Evolutionary conservation across 2,797 vertebrate genomes (phyloP).

Genomic region (Prunella strophiata): DNA sequence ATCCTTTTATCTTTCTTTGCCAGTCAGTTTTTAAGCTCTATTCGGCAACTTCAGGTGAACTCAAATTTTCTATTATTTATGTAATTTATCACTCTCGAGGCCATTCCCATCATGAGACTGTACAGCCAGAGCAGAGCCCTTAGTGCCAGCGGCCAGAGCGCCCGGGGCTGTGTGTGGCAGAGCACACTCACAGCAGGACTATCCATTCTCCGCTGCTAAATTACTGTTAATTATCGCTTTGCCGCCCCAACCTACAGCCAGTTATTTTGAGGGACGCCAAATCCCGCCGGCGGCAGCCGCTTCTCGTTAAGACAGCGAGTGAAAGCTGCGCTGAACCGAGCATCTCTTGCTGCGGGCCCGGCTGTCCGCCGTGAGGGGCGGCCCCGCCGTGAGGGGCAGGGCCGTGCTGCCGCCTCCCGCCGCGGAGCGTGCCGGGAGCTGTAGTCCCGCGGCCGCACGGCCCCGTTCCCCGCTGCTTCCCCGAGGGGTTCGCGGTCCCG

Average conservation of each 20-base stretch:
- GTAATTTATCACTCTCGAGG: neutral
- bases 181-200: neutral
- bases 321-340: accelerated
- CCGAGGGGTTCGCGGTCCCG: neutral
- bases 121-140: accelerated
- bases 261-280: neutral
- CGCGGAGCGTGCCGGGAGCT: neutral
- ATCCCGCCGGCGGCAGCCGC: neutral
- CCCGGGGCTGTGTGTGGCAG: accelerated
- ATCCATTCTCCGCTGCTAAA: neutral
- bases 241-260: neutral
- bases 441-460: neutral
- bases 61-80: neutral
- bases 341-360: accelerated
- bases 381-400: accelerated
- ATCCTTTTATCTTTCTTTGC: neutral
- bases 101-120: too few relatives aligned
- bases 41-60: neutral
- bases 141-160: neutral
- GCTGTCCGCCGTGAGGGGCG: accelerated
- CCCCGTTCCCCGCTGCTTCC: accelerated
- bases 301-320: accelerated
- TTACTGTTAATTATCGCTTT: too few relatives aligned
- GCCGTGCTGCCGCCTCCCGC: accelerated
- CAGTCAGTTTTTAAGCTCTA: neutral